phyloP scores from a whole-genome alignment of 1,140 invertebrate species.

The Pogonus chalceus region DNA sequence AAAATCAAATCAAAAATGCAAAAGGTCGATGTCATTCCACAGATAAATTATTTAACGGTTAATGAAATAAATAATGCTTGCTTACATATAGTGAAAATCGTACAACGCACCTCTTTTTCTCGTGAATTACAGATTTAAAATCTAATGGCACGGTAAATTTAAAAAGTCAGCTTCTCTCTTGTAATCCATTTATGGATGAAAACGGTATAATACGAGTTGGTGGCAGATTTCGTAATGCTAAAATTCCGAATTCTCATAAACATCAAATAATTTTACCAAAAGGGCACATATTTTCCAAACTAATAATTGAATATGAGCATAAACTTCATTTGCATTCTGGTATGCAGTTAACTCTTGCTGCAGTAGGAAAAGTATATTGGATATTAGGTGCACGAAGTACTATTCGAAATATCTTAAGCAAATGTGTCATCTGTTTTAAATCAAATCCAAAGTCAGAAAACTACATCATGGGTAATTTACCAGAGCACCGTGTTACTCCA shows the following conservation, averaged over 20 bases:
- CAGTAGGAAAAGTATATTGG: constrained; percentile 14
- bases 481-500: not conserved
- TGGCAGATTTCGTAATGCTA: constrained; percentile 26
- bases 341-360: constrained; percentile 9
- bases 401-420: constrained; percentile 14
- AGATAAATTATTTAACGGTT: no score
- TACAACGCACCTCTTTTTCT: no score
- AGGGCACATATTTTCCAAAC: constrained; percentile 20
- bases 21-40: no score
- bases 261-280: constrained; percentile 35
- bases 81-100: no score
- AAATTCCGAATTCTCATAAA: constrained; percentile 26
- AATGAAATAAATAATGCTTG: no score
- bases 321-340: constrained; percentile 21
- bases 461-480: constrained; percentile 3
- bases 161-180: no score
- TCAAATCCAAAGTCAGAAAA: not conserved
- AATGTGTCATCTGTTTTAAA: constrained; percentile 15
- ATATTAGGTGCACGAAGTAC: constrained; percentile 13
- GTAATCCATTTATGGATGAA: constrained; percentile 29
- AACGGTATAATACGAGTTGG: constrained; percentile 32
- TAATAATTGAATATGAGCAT: constrained; percentile 29
- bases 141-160: no score
- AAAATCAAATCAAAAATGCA: no score
- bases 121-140: no score